Evolutionary conservation across 2,888 invertebrate genomes (phyloP), one percentile per base, ranked within the genome.

Genomic region (Amorpha juglandis): DNA sequence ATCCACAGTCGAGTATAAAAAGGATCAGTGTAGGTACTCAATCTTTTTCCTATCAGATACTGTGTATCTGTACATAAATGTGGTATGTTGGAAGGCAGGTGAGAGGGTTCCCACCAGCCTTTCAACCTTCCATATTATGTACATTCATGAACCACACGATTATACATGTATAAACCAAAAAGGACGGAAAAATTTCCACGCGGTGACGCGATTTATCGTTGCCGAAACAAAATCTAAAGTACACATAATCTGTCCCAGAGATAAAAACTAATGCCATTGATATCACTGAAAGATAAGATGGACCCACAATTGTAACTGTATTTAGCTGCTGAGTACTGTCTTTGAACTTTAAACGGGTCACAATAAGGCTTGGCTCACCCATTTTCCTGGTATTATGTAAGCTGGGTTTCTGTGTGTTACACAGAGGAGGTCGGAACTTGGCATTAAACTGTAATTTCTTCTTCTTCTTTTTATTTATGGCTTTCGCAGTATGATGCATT

Each of bases 241-340:
- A 62, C 70, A 62, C 63, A 53, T 76, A 76, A 76, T 77, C 76
- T 77, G 70, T 51, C 12, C 9, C 6, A 19, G 67, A 74, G 74
- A 76, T 77, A 75, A 77, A 71, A 73, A 69, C 50, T 77, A 76
- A 75, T 75, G 71, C 74, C 67, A 63, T 62, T 69, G 77, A 77
- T 77, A 77, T 62, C 68, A 16, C 9, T 16, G 48, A 12, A 63
- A 58, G 58, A 58, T 58, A 58, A 58, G 58, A 38, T 42, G 58
- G 58, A 12, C 38, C 19, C 58, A 19, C 16, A 58, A 58, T 12
- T 42, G 42, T 38, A 9, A 38, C 38, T 38, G 42, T 38, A 42
- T 35, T 38, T 19, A 19, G 1, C 50, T 16, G 19, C 19, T 38
- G 7, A 63, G 21, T 51, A 21, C 19, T 11, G 38, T 19, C 12